These are phyloP conservation scores for Phoxinus dragarum DNA, from an alignment of 2,797 vertebrate species.

Conservation along the genomic window DNA sequence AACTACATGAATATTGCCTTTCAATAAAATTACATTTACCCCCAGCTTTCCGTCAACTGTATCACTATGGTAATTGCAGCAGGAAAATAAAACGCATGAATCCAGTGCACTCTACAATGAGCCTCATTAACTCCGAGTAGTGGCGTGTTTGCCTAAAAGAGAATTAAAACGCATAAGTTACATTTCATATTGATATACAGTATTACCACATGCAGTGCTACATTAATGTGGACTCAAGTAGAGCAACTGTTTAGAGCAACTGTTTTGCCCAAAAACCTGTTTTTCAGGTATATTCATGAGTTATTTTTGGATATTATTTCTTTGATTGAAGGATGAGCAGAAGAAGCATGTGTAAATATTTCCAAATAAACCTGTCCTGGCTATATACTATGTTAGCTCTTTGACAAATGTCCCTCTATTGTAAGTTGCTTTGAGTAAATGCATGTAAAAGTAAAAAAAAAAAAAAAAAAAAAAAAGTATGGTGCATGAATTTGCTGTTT, in stretches of 20 bases:
- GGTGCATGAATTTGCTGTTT: neutral
- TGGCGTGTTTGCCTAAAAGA: neutral
- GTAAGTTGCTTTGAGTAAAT: neutral
- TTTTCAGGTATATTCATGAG: neutral
- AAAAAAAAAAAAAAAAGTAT: neutral
- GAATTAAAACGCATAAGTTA: neutral
- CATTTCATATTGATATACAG: neutral
- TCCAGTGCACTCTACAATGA: neutral
- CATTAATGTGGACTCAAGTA: neutral
- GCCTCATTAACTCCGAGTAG: neutral
- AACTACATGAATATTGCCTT: neutral
- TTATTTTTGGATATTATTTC: neutral
- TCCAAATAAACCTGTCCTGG: neutral
- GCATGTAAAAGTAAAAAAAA: neutral
- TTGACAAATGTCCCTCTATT: neutral
- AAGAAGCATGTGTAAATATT: no score
- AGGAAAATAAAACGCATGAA: neutral
- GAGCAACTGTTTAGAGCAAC: neutral
- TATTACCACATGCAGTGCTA: neutral
- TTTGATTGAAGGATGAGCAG: neutral
- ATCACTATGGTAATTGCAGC: neutral
- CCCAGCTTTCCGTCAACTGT: neutral
- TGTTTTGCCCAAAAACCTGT: neutral
- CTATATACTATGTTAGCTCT: neutral
- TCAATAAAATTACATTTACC: conserved; percentile 7